Evolutionary conservation across 1,140 invertebrate species (phyloP), one percentile per base, ranked within the genome.

Genomic region (Pogonomyrmex barbatus): DNA sequence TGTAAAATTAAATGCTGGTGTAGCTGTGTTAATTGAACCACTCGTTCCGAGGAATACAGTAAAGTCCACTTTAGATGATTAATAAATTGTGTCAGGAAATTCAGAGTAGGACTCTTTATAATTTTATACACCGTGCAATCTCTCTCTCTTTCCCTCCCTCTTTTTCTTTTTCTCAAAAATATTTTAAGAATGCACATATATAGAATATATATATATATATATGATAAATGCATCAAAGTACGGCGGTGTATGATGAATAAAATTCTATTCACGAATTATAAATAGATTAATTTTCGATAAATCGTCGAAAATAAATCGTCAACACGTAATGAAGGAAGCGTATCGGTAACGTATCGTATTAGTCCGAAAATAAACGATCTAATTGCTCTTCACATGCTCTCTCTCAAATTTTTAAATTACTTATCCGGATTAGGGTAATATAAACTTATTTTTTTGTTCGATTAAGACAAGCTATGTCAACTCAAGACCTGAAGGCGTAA

Each of bases 1-100:
- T 73, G 54, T 83, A 71, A 71, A 82, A 73, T 75, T 60, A 73
- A 62, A 78, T 36, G 39, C 9, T 33, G 50, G 2, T 47, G 30
- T 39, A 73, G n/a, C 9, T 24, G 30, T 73, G 30, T 73, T 82
- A 73, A 67, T 73, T 75, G 33, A 83, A n/a, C 33, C 12, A 45
- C 42, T 47, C 4, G 17, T 58, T 45, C 30, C 24, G 33, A 39
- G 42, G 24, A 54, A 2, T 39, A 76, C 8, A 14, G 9, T 10
- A 36, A 52, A 52, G 6, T 2, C 6, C 14, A 52, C 52, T 67
- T 39, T 50, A 68, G 10, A 47, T 10, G 5, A 33, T 30, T 5
- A 14, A 42, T 65, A 14, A 73, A n/a, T 56, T 14, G 5, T 14
- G 30, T 30, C 4, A 39, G 42, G 33, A 68, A 68, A 68, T 50